Conservation (phyloP, 1,140 invertebrate genomes). For the Bicyclus anynana region DNA sequence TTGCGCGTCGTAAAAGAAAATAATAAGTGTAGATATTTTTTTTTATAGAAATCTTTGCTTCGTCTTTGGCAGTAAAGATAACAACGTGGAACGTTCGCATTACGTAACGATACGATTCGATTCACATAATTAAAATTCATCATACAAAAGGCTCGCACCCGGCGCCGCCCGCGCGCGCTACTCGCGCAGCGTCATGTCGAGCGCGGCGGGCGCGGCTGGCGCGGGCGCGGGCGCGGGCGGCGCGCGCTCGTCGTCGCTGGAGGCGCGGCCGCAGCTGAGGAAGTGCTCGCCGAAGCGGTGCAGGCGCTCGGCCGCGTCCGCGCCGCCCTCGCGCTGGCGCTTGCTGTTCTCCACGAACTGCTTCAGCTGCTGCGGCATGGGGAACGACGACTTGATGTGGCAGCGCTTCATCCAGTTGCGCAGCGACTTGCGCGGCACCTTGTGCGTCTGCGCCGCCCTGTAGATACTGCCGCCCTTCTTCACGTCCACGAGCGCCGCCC, state of each 20-base stretch:
- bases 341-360: slow-evolving; percentile 76
- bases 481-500: slow-evolving; percentile 75
- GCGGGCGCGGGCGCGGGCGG: slow-evolving; percentile 16
- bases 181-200: slow-evolving; percentile 62
- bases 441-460: slow-evolving; percentile 76
- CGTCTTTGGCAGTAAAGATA: slow-evolving; percentile 48
- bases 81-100: background rate
- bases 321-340: slow-evolving; percentile 56
- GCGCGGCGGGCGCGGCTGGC: slow-evolving; percentile 21
- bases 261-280: slow-evolving; percentile 38
- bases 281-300: slow-evolving; percentile 62
- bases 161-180: slow-evolving; percentile 13
- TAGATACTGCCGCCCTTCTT: slow-evolving; percentile 77
- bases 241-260: slow-evolving; percentile 53
- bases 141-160: background rate
- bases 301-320: background rate
- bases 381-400: slow-evolving; percentile 76
- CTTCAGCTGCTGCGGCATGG: slow-evolving; percentile 75
- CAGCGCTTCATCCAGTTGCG: slow-evolving; percentile 78
- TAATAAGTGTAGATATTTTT: slow-evolving; percentile 15
- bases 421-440: slow-evolving; percentile 74
- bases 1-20: slow-evolving; percentile 20
- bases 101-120: background rate
- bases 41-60: slow-evolving; percentile 40
- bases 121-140: too few relatives aligned